phyloP scores from a whole-genome alignment of 2,888 invertebrate species.

The Drosophila peninsularis region DNA sequence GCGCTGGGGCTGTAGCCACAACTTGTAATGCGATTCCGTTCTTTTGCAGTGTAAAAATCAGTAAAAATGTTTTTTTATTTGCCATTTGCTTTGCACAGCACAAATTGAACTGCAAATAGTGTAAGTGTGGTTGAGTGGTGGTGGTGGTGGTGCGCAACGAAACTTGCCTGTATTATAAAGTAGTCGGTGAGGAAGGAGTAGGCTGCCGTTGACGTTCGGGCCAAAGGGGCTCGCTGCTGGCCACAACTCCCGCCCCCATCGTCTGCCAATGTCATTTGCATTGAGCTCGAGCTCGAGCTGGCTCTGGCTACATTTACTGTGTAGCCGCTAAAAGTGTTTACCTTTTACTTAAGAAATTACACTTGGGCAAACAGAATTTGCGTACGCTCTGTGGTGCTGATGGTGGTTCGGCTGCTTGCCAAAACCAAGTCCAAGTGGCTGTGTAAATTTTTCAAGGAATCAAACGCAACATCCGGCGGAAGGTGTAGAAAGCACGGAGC shows the following conservation, averaged over 20 bases:
- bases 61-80: constrained; percentile 60
- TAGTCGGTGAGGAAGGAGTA: constrained; percentile 17
- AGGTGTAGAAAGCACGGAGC: constrained; percentile 16
- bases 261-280: constrained; percentile 47
- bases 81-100: constrained; percentile 73
- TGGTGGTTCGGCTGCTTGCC: constrained; percentile 10
- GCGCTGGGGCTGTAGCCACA: not conserved
- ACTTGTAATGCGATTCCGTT: constrained; percentile 51
- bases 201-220: constrained; percentile 37
- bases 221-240: not conserved
- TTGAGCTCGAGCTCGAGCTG: constrained; percentile 31
- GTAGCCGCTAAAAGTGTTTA: constrained; percentile 81
- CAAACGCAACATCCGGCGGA: constrained; percentile 60
- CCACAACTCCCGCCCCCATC: not conserved
- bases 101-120: constrained; percentile 72
- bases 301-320: constrained; percentile 55
- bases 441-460: constrained; percentile 67
- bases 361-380: constrained; percentile 81
- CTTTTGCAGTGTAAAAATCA: constrained; percentile 42
- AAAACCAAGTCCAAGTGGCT: constrained; percentile 66
- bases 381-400: constrained; percentile 45
- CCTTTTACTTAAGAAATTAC: constrained; percentile 83
- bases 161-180: constrained; percentile 10
- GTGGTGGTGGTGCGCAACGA: constrained; percentile 4
- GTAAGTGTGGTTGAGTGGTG: constrained; percentile 39